Evolutionary conservation across 2,113 vertebrate genomes (phyloP), one percentile per base, ranked within the genome.

Genomic region (Chloebia gouldiae): DNA sequence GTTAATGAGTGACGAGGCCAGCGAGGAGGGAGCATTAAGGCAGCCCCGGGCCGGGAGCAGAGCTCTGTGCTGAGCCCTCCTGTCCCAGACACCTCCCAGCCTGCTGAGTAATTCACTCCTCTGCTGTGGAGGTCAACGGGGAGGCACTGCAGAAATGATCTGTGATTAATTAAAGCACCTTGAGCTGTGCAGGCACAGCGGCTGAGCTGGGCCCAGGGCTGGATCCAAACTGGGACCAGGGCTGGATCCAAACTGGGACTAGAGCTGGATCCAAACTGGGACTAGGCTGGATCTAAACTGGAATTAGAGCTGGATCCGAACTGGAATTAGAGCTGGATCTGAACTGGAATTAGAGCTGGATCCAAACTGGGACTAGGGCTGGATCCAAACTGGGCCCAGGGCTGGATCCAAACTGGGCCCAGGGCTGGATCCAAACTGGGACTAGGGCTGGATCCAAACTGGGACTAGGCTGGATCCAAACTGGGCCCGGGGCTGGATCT

Each of bases 61-160:
- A 12, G 57, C 63, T 61, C 51, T 84, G 66, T 88, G 94, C 47
- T 70, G 42, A 81, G 71, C 61, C 72, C 94, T 95, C 93, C 93
- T 94, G 96, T 61, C 89, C 89, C 81, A 47, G 49, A 1, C n/a
- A 66, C 56, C 80, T 44, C 93, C 68, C 53, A 4, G 65, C 93
- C 89, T 97, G 94, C 93, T 88, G 95, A 94, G 94, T 96, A 69
- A 96, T 96, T 84, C 88, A 84, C 82, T 89, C 51, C 40, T 93
- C 56, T 31, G 84, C 93, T 80, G 33, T 11, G 45, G 86, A 53
- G 92, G 95, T 92, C 96, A 92, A 96, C 93, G 63, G 89, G 81
- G 71, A 80, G 25, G 42, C 85, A 75, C 28, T 18, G 86, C 85
- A 90, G 92, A 88, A 95, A 96, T 69, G 54, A 85, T 70, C 83